Evolutionary conservation across 92 coral and sea anemone species (phyloP), one percentile per base, ranked within the genome.

Genomic region (Epizoanthus illoricatus): DNA sequence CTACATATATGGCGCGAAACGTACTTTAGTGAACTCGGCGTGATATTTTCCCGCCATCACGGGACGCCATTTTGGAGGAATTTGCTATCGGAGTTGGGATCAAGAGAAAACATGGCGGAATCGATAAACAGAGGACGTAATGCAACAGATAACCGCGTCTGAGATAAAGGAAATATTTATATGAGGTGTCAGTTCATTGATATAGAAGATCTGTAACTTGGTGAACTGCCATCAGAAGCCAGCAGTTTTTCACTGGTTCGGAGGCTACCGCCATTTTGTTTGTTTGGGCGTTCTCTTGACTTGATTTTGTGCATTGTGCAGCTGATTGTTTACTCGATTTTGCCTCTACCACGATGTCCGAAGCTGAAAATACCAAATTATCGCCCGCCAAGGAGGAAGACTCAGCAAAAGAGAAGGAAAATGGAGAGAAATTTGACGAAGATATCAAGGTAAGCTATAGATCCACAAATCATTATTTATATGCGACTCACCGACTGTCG

Each of bases 391-490:
- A 5, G 13, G 91, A 80, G 65, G 79, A 73, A 7, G 89, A 81
- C 75, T 64, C 54, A 58, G 82, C 60, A 0, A 12, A 75, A 45
- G 89, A 63, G 58, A 81, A 75, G 61, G 88, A 81, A 73, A 69
- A 65, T 52, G 94, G 87, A 18, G 94, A 88, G 71, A 93, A 73
- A 49, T 88, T 88, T 56, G 89, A 82, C 19, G 97, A 93, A 64
- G 94, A 93, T 80, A 93, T 93, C 56, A 93, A 93, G 91, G 97
- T 93, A 58, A 86, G 89, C 41, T 0, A 18, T 71, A n/a, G 73
- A 65, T 20, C 43, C 10, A 52, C 56, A 7, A 9, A 45, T 45
- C 0, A 45, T 5, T 4, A 43, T 45, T 43, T 7, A 43, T 7
- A 45, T 52, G 56, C 56, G 55, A 49, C 12, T 10, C 1, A 0